Percentiles rank a stretch among this genome's conserved stretches.
Conservation (phyloP, 1,140 invertebrate genomes). For the Lanistes nyassanus region DNA sequence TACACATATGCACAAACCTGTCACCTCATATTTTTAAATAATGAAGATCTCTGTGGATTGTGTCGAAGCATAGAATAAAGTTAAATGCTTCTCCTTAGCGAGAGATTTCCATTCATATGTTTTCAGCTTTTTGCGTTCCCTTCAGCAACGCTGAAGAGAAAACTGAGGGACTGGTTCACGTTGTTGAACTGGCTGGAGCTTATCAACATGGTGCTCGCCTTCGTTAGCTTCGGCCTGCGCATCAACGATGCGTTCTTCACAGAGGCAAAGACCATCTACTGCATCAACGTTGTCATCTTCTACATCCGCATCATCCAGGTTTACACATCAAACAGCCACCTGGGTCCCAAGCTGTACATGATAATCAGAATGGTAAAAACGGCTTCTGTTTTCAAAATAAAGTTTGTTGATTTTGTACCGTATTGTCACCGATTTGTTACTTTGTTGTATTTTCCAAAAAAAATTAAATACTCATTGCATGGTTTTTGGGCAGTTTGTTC, state of each 20-base stretch:
- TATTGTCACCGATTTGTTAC: too few species aligned
- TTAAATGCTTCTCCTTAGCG: too few species aligned
- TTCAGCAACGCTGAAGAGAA: slow-evolving; percentile 48
- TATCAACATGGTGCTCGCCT: slow-evolving; percentile 52
- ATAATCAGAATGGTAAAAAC: slow-evolving; percentile 67
- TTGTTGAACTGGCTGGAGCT: slow-evolving; percentile 56
- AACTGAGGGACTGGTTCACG: slow-evolving; percentile 55
- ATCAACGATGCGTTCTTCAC: slow-evolving; percentile 30
- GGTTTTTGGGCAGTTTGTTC: background rate
- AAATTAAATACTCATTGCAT: background rate
- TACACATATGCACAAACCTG: too few species aligned
- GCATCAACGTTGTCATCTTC: slow-evolving; percentile 58
- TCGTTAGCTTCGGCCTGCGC: slow-evolving; percentile 51
- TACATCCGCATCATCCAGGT: slow-evolving; percentile 59
- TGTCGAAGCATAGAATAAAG: too few species aligned
- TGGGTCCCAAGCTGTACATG: slow-evolving; percentile 69
- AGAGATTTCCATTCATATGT: too few species aligned
- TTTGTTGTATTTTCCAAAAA: background rate
- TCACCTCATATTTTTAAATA: too few species aligned
- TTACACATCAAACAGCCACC: slow-evolving; percentile 55
- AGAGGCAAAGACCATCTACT: slow-evolving; percentile 53
- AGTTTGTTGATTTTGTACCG: too few species aligned
- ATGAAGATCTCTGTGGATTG: too few species aligned
- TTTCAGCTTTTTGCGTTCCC: slow-evolving; percentile 53
- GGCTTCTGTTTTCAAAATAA: background rate